Percentiles rank a stretch among this genome's conserved stretches.
Conservation (phyloP, 2,113 vertebrate species). For the Corythornis cristatus region DNA sequence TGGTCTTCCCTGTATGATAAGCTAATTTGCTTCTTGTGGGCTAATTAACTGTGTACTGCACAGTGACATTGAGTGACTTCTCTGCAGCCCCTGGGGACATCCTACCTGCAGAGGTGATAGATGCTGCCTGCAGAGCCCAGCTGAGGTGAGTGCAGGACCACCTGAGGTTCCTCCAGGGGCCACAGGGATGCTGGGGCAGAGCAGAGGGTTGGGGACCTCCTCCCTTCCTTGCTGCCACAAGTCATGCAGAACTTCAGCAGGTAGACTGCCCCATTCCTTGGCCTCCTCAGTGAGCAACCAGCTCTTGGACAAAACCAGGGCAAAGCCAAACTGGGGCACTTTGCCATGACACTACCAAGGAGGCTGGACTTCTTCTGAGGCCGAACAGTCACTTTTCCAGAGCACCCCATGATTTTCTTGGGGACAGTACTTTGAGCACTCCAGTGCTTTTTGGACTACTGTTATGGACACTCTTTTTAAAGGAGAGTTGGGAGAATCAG, state of each 20-base stretch:
- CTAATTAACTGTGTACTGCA: not conserved
- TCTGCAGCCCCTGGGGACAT: not conserved
- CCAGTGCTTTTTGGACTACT: not conserved
- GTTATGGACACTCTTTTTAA: not conserved
- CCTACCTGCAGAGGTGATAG: not conserved
- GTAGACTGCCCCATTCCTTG: accelerated
- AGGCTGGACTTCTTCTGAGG: not conserved
- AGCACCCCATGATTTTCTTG: not conserved
- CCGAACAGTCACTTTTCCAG: not conserved
- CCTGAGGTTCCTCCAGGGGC: not conserved
- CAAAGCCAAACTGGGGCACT: not conserved
- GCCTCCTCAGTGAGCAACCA: not conserved
- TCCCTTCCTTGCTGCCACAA: not conserved
- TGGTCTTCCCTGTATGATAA: not conserved
- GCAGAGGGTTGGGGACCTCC: not conserved
- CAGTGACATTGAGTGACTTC: not conserved
- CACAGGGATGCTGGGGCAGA: accelerated
- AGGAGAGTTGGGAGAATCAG: not conserved
- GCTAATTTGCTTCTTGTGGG: not conserved
- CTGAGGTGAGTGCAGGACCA: not conserved
- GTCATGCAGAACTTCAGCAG: not conserved
- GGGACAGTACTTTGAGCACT: not conserved
- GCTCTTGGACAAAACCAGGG: not conserved
- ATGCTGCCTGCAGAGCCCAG: not conserved
- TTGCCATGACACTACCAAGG: not conserved